Base-by-base conservation (phyloP, 2,113 vertebrate genomes). In the Ondatra zibethicus region DNA sequence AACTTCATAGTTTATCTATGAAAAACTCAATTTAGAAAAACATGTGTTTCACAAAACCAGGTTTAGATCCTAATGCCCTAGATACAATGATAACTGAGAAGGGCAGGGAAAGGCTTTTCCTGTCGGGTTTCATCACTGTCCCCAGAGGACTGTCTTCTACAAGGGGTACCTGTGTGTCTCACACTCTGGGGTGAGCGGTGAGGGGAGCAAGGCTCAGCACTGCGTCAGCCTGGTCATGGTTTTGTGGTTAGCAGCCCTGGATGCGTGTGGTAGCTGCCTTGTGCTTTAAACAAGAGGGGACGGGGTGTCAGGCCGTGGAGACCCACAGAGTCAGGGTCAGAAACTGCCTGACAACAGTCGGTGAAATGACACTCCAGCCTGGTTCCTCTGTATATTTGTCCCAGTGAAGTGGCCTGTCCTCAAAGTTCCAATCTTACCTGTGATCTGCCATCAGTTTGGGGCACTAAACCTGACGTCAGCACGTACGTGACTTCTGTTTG, bases 21-120 rank as follows among this genome's bases (percentile, higher is more conserved):
- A 76, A 91, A 94, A 95, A 31, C 92, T 61, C 78, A 16, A 73
- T 36, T 61, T 80, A 85, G 85, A 58, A 21, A 73, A 92, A 82
- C 70, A 47, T 33, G 10, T 50, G 19, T 65, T 73, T 91, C 39
- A 31, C 68, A 66, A 86, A 72, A 50, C 50, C 70, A 91, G 76
- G 47, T 92, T 66, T 75, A 17, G n/a, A 45, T 70, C 52, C 31
- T 61, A 17, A 75, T 68, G 55, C 3, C 16, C 31, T 42, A 36
- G 16, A 42, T 42, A 31, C 81, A 52, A 52, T 16, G 13, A 39
- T 72, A 75, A 77, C 52, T 50, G 77, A 45, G 52, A 70, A 27
- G 55, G 36, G 39, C 47, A 33, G 78, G 65, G 63, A 39, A 93
- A 88, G n/a, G 7, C 39, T 87, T 82, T 77, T 77, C 73, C 82